A percentile compares a stretch with the other conserved stretches of the same genome.
Evolutionary conservation across 2,113 vertebrate genomes (phyloP).

Genomic region (Rhynchopsitta pachyrhyncha): DNA sequence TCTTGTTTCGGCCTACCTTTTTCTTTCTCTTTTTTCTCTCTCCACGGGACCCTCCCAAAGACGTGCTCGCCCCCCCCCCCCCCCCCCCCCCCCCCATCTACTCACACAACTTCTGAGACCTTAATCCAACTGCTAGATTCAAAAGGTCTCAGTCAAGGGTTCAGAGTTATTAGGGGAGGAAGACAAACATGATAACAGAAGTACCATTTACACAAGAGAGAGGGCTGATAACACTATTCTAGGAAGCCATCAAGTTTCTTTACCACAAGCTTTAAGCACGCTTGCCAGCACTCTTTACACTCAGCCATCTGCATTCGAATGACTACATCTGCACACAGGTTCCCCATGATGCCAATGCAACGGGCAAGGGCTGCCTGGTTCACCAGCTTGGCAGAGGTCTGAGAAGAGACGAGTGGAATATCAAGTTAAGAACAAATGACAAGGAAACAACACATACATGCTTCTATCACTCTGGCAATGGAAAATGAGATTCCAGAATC

Average conservation of each 20-base stretch:
- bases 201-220: neutral
- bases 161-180: neutral
- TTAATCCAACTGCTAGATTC: neutral
- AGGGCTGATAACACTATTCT: neutral
- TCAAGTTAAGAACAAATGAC: neutral
- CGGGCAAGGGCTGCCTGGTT: conserved; percentile 55
- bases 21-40: too few relatives aligned
- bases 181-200: neutral
- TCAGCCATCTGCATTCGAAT: conserved; percentile 66
- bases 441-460: neutral
- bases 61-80: too few relatives aligned
- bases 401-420: neutral
- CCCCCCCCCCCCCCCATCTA: too few relatives aligned
- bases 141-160: neutral
- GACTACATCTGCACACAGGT: conserved; percentile 69
- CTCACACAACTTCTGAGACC: accelerated
- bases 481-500: too few relatives aligned
- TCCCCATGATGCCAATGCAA: conserved; percentile 71
- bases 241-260: neutral
- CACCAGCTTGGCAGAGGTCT: conserved; percentile 64
- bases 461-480: neutral
- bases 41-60: too few relatives aligned
- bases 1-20: too few relatives aligned
- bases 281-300: conserved; percentile 76
- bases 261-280: conserved; percentile 80